A percentile compares a stretch with the other conserved stretches of the same genome.
Evolutionary conservation across 92 coral and sea anemone genomes (phyloP).

Genomic region (Epizoanthus scotinus): DNA sequence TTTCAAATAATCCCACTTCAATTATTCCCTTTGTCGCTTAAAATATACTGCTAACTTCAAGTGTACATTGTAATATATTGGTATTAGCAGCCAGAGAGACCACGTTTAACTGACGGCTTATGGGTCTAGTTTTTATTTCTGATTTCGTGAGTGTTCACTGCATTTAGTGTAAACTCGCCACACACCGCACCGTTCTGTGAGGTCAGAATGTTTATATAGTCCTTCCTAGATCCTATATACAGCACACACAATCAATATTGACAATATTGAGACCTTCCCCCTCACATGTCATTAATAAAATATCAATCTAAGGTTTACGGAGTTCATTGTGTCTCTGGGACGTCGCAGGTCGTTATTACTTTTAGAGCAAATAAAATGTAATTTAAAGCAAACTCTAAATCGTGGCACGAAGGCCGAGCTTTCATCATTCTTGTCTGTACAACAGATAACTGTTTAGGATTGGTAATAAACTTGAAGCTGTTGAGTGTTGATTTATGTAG

Average conservation of each 20-base stretch:
- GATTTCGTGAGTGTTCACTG: too few relatives aligned
- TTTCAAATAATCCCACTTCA: too few relatives aligned
- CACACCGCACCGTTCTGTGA: too few relatives aligned
- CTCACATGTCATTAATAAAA: neutral
- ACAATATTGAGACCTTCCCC: neutral
- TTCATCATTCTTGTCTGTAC: neutral
- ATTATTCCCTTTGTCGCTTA: too few relatives aligned
- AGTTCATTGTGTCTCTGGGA: neutral
- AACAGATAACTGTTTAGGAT: neutral
- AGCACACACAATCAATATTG: neutral
- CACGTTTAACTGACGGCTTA: too few relatives aligned
- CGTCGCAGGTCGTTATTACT: neutral
- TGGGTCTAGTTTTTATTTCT: too few relatives aligned
- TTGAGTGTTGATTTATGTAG: constrained; percentile 1
- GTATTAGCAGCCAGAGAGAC: too few relatives aligned
- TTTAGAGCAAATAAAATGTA: neutral
- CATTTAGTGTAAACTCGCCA: too few relatives aligned
- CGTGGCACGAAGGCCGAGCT: neutral
- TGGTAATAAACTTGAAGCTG: neutral
- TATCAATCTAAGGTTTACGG: neutral
- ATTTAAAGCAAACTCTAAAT: neutral
- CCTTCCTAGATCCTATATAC: neutral
- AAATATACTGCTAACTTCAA: too few relatives aligned
- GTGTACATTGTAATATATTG: too few relatives aligned
- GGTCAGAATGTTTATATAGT: neutral